A percentile compares a stretch with the other conserved stretches of the same genome.
Evolutionary conservation across 1,140 invertebrate genomes (phyloP).

Genomic region (Bombus balteatus): DNA sequence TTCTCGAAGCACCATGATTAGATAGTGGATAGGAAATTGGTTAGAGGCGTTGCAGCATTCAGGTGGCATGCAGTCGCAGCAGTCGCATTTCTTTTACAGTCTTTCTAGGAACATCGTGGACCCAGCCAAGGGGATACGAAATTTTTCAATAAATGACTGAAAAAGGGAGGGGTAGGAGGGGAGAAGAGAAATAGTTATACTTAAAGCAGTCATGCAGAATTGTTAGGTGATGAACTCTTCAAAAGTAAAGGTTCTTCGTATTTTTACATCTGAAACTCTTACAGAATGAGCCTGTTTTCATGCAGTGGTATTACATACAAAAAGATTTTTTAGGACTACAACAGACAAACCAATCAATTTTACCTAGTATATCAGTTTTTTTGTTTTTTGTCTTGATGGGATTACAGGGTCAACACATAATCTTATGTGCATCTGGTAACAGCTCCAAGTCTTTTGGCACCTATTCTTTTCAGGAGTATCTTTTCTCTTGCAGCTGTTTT

Average conservation of each 20-base stretch:
- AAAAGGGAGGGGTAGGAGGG: constrained; percentile 35
- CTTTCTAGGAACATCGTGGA: constrained; percentile 81
- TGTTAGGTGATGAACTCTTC: constrained; percentile 26
- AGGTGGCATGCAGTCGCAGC: constrained; percentile 70
- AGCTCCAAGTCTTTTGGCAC: constrained; percentile 70
- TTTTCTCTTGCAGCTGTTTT: constrained; percentile 81
- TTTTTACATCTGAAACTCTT: constrained; percentile 52
- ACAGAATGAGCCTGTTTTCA: constrained; percentile 48
- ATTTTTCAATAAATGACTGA: constrained; percentile 51
- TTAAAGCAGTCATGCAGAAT: constrained; percentile 20
- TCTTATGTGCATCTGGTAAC: constrained; percentile 73
- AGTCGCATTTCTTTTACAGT: constrained; percentile 78
- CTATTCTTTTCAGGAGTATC: constrained; percentile 72
- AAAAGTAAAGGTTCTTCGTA: constrained; percentile 27
- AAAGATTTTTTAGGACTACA: constrained; percentile 72
- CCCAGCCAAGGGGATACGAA: constrained; percentile 72
- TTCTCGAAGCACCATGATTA: constrained; percentile 39
- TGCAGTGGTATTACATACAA: constrained; percentile 36
- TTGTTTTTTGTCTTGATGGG: constrained; percentile 66
- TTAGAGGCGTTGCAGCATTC: constrained; percentile 79
- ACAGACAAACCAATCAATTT: constrained; percentile 59
- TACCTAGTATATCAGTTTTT: constrained; percentile 53
- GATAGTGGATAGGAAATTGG: constrained; percentile 51
- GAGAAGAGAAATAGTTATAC: constrained; percentile 55
- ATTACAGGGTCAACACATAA: constrained; percentile 75